phyloP scores from a whole-genome alignment of 2,113 vertebrate genomes.

The Passer domesticus region DNA sequence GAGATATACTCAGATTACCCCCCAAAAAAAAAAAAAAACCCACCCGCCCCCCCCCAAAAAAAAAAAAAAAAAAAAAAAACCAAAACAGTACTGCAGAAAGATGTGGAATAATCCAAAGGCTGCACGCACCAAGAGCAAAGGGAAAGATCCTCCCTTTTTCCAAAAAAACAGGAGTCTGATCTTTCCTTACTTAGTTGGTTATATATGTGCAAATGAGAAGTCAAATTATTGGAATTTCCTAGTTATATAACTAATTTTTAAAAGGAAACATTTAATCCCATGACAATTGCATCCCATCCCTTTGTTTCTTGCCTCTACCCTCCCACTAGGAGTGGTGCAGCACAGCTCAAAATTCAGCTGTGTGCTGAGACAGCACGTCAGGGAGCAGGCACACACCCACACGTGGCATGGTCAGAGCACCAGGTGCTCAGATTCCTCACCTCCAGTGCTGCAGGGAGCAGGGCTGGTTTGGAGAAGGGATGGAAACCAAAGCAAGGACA shows the following conservation, averaged over 20 bases:
- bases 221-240: not conserved
- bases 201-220: not conserved
- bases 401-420: fast-evolving
- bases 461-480: not conserved
- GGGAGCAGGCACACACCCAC: not conserved
- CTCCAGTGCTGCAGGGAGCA: not conserved
- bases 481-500: not conserved
- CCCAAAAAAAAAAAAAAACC: too few relatives aligned
- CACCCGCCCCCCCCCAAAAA: too few relatives aligned
- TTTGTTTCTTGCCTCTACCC: not conserved
- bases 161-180: not conserved
- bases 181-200: not conserved
- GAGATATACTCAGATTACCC: not conserved
- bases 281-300: not conserved
- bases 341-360: not conserved
- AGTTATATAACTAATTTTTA: not conserved
- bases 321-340: not conserved
- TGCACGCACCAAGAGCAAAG: not conserved
- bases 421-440: not conserved
- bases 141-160: not conserved
- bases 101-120: not conserved
- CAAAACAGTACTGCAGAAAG: not conserved
- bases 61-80: too few relatives aligned
- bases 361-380: not conserved
- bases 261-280: not conserved